Conservation (phyloP, 2,888 invertebrate genomes). For the Leistus spinibarbis region DNA sequence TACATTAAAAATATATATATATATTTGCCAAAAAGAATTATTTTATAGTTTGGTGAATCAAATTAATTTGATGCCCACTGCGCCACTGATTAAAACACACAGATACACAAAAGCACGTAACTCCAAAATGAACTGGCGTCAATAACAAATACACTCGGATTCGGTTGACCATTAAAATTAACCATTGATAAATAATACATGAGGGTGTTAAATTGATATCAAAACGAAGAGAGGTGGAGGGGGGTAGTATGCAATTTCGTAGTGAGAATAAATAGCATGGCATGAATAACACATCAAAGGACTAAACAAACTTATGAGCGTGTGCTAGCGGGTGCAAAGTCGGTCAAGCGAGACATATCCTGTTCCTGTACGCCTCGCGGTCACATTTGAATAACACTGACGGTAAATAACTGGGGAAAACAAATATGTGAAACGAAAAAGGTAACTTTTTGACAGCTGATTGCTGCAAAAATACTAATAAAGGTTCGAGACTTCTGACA, state of each 20-base stretch:
- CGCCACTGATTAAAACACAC: no score
- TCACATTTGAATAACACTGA: not conserved
- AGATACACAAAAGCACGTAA: not conserved
- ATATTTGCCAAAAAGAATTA: no score
- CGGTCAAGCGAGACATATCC: not conserved
- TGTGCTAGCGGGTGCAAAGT: not conserved
- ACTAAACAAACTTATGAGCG: not conserved
- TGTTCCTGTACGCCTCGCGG: not conserved
- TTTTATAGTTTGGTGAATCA: no score
- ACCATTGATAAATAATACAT: slow-evolving; percentile 2
- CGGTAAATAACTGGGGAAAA: not conserved
- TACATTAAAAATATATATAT: no score
- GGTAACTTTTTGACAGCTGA: not conserved
- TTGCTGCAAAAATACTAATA: not conserved
- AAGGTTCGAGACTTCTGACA: no score
- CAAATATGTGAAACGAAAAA: not conserved
- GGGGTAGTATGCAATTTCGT: not conserved
- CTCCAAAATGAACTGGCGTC: not conserved
- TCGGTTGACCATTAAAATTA: not conserved
- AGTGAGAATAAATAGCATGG: slow-evolving; percentile 2
- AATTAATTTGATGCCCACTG: no score
- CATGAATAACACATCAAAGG: slow-evolving; percentile 8
- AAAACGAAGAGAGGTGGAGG: not conserved
- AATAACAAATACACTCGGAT: not conserved
- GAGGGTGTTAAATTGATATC: not conserved